Evolutionary conservation across 2,113 vertebrate species (phyloP).

Genomic region (Perca fluviatilis): DNA sequence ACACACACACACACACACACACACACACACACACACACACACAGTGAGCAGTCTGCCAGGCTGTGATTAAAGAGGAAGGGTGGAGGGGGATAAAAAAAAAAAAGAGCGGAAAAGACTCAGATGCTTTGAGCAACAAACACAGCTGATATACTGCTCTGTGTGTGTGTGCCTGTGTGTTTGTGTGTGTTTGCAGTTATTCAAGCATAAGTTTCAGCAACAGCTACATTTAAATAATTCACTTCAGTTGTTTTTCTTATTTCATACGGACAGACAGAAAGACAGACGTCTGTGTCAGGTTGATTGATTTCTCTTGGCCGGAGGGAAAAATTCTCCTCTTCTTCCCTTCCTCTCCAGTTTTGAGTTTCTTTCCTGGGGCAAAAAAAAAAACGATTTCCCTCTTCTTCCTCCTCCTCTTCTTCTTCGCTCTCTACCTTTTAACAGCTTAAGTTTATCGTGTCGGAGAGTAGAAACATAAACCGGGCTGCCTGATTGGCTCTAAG

Average conservation of each 20-base stretch:
- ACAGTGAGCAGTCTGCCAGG: conserved; percentile 54
- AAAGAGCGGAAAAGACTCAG: conserved; percentile 27
- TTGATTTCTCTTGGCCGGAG: conserved; percentile 50
- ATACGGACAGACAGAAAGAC: conserved; percentile 23
- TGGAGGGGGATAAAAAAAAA: conserved; percentile 32
- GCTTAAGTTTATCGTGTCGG: not conserved
- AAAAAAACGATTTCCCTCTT: not conserved
- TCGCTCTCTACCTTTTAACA: not conserved
- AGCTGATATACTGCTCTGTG: conserved; percentile 36
- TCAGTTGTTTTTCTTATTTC: conserved; percentile 41
- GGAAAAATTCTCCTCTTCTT: conserved; percentile 5
- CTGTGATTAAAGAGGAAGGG: conserved; percentile 69
- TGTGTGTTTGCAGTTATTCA: conserved; percentile 7
- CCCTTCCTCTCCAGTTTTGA: conserved; percentile 7
- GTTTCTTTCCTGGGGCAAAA: not conserved
- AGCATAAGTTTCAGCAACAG: conserved; percentile 19
- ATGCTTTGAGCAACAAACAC: conserved; percentile 59
- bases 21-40: conserved; percentile 36
- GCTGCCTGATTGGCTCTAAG: not conserved
- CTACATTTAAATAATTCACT: conserved; percentile 53
- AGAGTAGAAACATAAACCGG: conserved; percentile 1
- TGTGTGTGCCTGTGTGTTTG: conserved; percentile 27
- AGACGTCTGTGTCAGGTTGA: conserved; percentile 58
- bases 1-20: conserved; percentile 34
- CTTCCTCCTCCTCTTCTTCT: not conserved